These are phyloP conservation scores for Aproaerema taeniolella DNA, from an alignment of 2,888 invertebrate genomes.

Conservation along the genomic window DNA sequence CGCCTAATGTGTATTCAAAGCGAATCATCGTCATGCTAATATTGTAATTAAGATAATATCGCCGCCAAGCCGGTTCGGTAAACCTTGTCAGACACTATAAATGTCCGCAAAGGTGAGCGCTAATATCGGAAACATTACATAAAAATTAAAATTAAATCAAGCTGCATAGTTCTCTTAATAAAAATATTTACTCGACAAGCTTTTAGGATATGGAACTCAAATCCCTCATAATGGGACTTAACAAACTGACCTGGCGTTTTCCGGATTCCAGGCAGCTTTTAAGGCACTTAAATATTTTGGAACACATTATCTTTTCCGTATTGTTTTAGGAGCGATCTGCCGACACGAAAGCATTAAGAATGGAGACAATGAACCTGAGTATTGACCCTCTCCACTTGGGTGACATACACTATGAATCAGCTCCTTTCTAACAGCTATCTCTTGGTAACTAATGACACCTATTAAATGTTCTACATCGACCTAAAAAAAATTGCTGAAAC, in stretches of 20 bases:
- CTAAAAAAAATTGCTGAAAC: not conserved
- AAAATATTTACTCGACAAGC: constrained; percentile 4
- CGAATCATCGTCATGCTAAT: constrained; percentile 55
- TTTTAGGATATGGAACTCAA: constrained; percentile 2
- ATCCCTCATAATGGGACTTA: constrained; percentile 19
- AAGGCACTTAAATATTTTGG: constrained; percentile 45
- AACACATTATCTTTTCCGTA: constrained; percentile 53
- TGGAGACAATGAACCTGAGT: constrained; percentile 57
- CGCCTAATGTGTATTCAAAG: constrained; percentile 42
- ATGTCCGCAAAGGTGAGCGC: constrained; percentile 15
- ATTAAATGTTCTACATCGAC: no score
- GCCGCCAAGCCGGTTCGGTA: constrained; percentile 36
- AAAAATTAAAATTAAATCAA: constrained; percentile 8
- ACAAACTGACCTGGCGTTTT: constrained; percentile 24
- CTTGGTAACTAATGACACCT: constrained; percentile 32
- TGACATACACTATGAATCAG: constrained; percentile 44
- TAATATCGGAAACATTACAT: constrained; percentile 9
- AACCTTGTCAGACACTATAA: constrained; percentile 13
- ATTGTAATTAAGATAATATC: constrained; percentile 54
- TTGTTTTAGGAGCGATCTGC: constrained; percentile 54
- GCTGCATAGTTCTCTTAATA: not conserved
- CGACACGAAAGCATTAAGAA: constrained; percentile 44
- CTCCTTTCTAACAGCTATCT: constrained; percentile 32
- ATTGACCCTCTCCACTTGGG: constrained; percentile 52
- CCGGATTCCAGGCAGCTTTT: constrained; percentile 23